Evolutionary conservation across 2,888 invertebrate species (phyloP), one percentile per base, ranked within the genome.

Genomic region (Eulithis prunata): DNA sequence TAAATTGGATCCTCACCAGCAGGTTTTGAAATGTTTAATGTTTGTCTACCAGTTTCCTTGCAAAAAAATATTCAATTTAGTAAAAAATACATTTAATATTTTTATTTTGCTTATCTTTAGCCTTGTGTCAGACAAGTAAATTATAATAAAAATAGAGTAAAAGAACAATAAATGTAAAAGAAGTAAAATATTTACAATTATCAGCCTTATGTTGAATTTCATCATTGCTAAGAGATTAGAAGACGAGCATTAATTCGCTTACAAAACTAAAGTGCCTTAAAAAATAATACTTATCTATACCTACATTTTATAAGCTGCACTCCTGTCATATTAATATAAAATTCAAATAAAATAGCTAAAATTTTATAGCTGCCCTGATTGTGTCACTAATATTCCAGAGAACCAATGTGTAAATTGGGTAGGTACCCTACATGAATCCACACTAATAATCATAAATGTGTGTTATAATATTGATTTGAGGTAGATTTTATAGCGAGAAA

Each of bases 141-240:
- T 12, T 32, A 70, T 75, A 67, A 58, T 75, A 74, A 76, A 74
- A 73, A 57, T 59, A 75, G n/a, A 59, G 43, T 32, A 52, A 59
- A 59, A 75, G 67, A 66, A 65, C 69, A 69, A 73, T 70, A 67
- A 67, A 70, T 75, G 71, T 75, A 77, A 78, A 79, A 59, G 75
- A 79, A 75, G 78, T 76, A 75, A 80, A 78, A 76, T 89, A 89
- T 89, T 81, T 89, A 90, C 86, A 89, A 78, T 81, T 72, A 84
- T 91, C 91, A 91, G 91, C 91, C 91, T 91, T 89, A 84, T 86
- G 77, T 77, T 73, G 72, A 79, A 76, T 78, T 79, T 80, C 72
- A 80, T 71, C 54, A 62, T 62, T 65, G 59, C 51, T 72, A 77
- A 62, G 69, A 68, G 66, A 66, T 73, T 53, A 64, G 59, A 71